Conservation (phyloP, 2,797 vertebrate species). For the Cirrhinus molitorella region DNA sequence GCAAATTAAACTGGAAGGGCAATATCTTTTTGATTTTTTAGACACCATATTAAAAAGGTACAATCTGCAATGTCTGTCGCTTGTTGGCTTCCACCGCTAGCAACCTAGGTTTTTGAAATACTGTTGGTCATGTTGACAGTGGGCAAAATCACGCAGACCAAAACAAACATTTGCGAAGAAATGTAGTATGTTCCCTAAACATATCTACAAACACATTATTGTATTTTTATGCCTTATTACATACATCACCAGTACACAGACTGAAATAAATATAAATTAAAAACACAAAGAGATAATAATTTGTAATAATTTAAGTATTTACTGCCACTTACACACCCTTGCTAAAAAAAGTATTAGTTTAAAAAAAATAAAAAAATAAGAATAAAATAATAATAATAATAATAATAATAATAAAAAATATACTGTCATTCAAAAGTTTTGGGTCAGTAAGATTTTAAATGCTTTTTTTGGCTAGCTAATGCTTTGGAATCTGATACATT, state of each 20-base stretch:
- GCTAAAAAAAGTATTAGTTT: too few species aligned
- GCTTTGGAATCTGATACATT: too few species aligned
- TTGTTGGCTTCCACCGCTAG: neutral
- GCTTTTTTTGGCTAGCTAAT: too few species aligned
- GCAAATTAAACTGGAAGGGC: neutral
- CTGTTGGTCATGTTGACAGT: neutral
- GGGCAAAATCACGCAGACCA: neutral
- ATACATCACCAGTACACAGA: neutral
- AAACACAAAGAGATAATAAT: neutral
- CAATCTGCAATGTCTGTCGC: neutral
- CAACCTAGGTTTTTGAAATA: neutral
- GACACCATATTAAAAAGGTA: neutral
- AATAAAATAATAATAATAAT: too few species aligned
- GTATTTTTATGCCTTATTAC: neutral
- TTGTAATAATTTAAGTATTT: too few species aligned
- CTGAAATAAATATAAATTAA: neutral
- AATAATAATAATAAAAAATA: too few species aligned
- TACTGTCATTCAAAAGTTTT: too few species aligned
- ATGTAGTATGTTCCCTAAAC: neutral
- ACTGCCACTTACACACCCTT: too few species aligned
- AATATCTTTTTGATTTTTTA: neutral
- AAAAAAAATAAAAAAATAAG: too few species aligned
- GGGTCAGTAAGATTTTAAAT: too few species aligned
- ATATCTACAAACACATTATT: neutral
- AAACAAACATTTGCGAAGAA: neutral